Evolutionary conservation across 2,888 invertebrate species (phyloP).

Genomic region (Heliothis peltigera): DNA sequence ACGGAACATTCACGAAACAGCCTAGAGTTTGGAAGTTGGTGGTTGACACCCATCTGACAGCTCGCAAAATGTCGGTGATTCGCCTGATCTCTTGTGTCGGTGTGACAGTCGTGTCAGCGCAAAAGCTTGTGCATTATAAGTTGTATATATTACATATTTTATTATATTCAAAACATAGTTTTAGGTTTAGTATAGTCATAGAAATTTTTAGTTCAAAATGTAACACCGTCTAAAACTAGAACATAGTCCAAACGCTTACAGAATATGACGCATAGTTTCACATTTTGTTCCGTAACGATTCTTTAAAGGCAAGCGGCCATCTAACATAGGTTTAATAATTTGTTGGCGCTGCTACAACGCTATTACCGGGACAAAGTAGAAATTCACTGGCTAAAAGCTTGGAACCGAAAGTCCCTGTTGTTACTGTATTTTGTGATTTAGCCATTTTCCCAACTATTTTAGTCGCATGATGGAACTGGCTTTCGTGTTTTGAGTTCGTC

Average conservation of each 20-base stretch:
- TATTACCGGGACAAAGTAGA: conserved; percentile 60
- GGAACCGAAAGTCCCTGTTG: conserved; percentile 48
- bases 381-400: conserved; percentile 56
- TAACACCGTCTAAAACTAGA: neutral
- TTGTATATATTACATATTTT: too few species aligned
- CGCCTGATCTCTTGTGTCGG: too few species aligned
- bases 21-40: too few species aligned
- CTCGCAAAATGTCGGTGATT: too few species aligned
- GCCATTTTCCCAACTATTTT: conserved; percentile 41
- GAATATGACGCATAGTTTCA: conserved; percentile 6
- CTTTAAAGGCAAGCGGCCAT: conserved; percentile 31
- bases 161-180: too few species aligned
- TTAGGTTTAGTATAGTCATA: too few species aligned
- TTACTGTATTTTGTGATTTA: conserved; percentile 50
- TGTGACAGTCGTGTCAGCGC: too few species aligned
- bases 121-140: too few species aligned
- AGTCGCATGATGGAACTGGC: conserved; percentile 34
- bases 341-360: conserved; percentile 53
- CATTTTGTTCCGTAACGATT: conserved; percentile 32
- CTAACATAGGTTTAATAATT: conserved; percentile 51
- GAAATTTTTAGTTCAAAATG: neutral
- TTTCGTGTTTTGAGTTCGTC: conserved; percentile 13
- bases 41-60: too few species aligned
- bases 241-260: neutral
- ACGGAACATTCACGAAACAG: too few species aligned